These are phyloP conservation scores for Taphrorychus bicolor DNA, from an alignment of 2,888 invertebrate genomes.

Conservation along the genomic window DNA sequence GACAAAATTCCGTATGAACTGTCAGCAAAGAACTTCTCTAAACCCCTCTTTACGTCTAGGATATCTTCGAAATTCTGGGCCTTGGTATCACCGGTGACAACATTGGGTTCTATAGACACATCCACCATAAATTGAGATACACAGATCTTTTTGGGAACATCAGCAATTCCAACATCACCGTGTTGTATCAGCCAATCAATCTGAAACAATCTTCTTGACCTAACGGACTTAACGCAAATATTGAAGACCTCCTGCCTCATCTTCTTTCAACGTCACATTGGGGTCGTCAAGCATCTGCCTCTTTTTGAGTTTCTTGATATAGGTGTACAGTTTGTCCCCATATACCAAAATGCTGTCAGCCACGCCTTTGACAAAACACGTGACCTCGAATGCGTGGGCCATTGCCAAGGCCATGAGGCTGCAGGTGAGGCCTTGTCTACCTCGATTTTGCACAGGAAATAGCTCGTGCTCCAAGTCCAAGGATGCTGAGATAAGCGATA, in stretches of 20 bases:
- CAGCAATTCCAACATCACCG: conserved; percentile 49
- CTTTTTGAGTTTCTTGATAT: conserved; percentile 55
- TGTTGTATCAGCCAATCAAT: conserved; percentile 48
- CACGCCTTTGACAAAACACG: conserved; percentile 65
- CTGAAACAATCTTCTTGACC: conserved; percentile 9
- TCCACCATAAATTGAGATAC: conserved; percentile 55
- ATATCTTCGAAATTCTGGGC: conserved; percentile 50
- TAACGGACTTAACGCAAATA: not conserved
- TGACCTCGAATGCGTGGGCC: conserved; percentile 64
- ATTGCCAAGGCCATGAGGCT: conserved; percentile 67
- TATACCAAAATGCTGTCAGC: conserved; percentile 69
- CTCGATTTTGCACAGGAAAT: conserved; percentile 54
- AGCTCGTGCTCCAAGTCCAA: conserved; percentile 48
- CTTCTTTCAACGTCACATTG: conserved; percentile 46
- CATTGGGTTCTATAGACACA: conserved; percentile 52
- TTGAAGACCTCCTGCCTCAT: conserved; percentile 45
- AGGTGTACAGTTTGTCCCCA: conserved; percentile 68
- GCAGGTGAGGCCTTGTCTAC: conserved; percentile 65
- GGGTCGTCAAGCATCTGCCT: conserved; percentile 45
- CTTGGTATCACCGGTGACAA: conserved; percentile 54
- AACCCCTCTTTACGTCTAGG: conserved; percentile 53
- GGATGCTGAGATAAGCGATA: conserved; percentile 35
- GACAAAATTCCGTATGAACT: conserved; percentile 56
- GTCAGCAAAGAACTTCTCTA: conserved; percentile 56
- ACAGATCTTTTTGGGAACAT: conserved; percentile 54